Evolutionary conservation across 2,888 invertebrate genomes (phyloP), one percentile per base, ranked within the genome.

Genomic region (Mimumesa dahlbomi): DNA sequence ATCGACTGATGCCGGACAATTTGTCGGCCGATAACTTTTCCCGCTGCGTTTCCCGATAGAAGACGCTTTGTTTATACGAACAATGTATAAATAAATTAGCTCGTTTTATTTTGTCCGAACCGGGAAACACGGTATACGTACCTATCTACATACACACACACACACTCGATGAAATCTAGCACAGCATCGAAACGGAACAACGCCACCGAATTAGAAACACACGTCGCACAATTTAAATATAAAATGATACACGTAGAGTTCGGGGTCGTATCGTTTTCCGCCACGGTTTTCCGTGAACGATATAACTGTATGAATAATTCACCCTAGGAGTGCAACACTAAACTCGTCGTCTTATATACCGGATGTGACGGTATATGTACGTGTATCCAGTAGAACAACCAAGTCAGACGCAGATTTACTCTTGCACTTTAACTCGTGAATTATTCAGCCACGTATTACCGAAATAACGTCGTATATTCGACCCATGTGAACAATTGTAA

Each of bases 251-350:
- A 4, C 9, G 6, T 13, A 18, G 49, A 38, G 48, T 61, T 66
- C 49, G 22, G 29, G 31, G 25, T 62, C 11, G 31, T 9, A 16
- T n/a, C 22, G n/a, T 25, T n/a, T n/a, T 16, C 46, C 7, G 46
- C 31, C 38, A 38, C 31, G 22, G 19, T 59, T 54, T 43, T 18
- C 38, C 42, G 21, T 14, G 31, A 16, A 58, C 61, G 31, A 43
- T 68, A 68, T 65, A 52, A 56, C n/a, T n/a, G 45, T 25, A 63
- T 53, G 66, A 70, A 75, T 66, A 73, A 75, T 70, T 75, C 59
- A 63, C 38, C n/a, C 16, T 13, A 29, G 13, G 18, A 48, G 50
- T 18, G 49, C 19, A 22, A 42, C 45, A 68, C 56, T 62, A 56
- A 67, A 70, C 67, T 67, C 56, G 49, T 61, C 56, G 54, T 16